Conservation (phyloP, 2,888 invertebrate species). For the Cryptophagus acutangulus region DNA sequence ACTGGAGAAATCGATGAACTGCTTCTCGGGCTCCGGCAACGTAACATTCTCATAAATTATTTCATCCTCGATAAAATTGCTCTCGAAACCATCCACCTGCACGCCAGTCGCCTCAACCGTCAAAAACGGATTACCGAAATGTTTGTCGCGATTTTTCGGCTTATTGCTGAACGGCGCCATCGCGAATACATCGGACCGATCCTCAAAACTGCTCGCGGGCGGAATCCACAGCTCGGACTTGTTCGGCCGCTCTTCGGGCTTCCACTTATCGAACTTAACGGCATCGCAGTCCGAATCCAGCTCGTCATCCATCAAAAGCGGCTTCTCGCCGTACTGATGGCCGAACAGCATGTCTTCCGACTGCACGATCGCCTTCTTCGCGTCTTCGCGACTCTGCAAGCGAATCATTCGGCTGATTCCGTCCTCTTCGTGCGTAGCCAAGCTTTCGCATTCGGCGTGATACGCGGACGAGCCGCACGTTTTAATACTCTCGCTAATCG, state of each 20-base stretch:
- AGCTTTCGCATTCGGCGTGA: slow-evolving; percentile 68
- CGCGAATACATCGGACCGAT: slow-evolving; percentile 62
- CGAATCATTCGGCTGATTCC: slow-evolving; percentile 51
- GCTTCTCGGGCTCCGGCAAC: slow-evolving; percentile 21
- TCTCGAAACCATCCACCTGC: slow-evolving; percentile 26
- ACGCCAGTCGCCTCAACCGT: slow-evolving; percentile 24
- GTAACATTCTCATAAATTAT: slow-evolving; percentile 32
- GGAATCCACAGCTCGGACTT: slow-evolving; percentile 39
- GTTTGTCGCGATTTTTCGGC: neutral
- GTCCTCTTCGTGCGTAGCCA: slow-evolving; percentile 59
- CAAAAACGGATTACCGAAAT: slow-evolving; percentile 41
- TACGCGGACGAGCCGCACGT: slow-evolving; percentile 67
- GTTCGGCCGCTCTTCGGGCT: slow-evolving; percentile 29
- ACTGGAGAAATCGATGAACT: slow-evolving; percentile 10
- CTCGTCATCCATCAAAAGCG: slow-evolving; percentile 71
- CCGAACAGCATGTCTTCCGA: slow-evolving; percentile 59
- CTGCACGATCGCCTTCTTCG: slow-evolving; percentile 40
- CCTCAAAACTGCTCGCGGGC: slow-evolving; percentile 44
- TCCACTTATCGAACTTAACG: slow-evolving; percentile 36
- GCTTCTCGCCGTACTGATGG: slow-evolving; percentile 71
- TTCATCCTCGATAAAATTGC: slow-evolving; percentile 26
- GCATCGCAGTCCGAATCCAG: slow-evolving; percentile 59
- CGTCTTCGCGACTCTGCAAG: slow-evolving; percentile 48
- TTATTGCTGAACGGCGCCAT: slow-evolving; percentile 59
- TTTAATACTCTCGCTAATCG: slow-evolving; percentile 59